A percentile compares a stretch with the other conserved stretches of the same genome.
phyloP scores from a whole-genome alignment of 2,797 vertebrate species.

The Hafferia zeledoni region DNA sequence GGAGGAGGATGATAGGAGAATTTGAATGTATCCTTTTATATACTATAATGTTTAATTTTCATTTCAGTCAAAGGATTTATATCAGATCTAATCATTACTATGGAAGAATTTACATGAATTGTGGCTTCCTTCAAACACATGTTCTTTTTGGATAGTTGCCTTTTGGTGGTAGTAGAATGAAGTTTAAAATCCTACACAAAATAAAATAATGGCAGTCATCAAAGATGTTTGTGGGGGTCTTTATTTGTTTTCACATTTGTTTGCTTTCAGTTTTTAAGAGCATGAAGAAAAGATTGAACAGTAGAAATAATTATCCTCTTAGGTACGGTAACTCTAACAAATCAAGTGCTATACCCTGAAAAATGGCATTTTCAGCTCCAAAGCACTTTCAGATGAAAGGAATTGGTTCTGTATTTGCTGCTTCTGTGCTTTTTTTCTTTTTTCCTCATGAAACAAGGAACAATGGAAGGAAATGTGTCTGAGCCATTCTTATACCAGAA shows the following conservation, averaged over 20 bases:
- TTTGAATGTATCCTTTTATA: not conserved
- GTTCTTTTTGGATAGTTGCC: not conserved
- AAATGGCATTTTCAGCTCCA: not conserved
- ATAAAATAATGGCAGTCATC: not conserved
- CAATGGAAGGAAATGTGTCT: slow-evolving; percentile 42
- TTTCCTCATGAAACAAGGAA: not conserved
- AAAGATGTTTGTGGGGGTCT: not conserved
- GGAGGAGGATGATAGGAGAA: not conserved
- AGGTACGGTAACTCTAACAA: not conserved
- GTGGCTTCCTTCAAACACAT: not conserved
- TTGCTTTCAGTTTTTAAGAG: not conserved
- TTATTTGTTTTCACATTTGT: not conserved
- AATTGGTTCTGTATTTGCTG: not conserved
- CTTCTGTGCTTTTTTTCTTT: not conserved
- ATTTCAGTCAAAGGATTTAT: not conserved
- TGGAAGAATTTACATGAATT: not conserved
- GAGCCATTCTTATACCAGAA: not conserved
- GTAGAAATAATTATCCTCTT: not conserved
- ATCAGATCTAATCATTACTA: not conserved
- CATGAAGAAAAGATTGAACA: not conserved
- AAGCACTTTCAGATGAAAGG: not conserved
- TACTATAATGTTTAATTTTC: not conserved
- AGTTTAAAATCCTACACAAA: not conserved
- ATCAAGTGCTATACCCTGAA: not conserved
- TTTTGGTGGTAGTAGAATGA: not conserved